phyloP scores from a whole-genome alignment of 2,113 vertebrate species.

The Noturus placidus region DNA sequence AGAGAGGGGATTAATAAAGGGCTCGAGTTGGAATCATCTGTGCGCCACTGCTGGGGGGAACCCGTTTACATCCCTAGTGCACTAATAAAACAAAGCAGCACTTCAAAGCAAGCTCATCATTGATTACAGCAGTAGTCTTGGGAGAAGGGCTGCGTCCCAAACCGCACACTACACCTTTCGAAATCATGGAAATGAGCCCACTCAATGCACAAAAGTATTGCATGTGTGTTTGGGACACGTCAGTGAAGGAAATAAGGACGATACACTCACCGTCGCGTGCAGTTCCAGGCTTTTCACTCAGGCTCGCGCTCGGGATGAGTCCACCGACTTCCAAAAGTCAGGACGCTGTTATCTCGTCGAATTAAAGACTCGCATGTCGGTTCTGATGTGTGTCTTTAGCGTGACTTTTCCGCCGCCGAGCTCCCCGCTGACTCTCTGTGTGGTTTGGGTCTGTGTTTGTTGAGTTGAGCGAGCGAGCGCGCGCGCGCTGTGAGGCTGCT shows the following conservation, averaged over 20 bases:
- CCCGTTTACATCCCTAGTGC: neutral
- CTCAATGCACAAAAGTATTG: neutral
- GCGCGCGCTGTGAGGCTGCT: neutral
- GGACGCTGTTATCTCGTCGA: slow-evolving; percentile 39
- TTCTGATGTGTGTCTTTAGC: neutral
- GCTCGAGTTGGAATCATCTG: neutral
- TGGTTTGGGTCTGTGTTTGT: neutral
- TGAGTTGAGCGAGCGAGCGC: neutral
- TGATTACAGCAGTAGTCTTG: neutral
- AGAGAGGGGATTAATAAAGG: neutral
- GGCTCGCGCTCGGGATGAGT: slow-evolving; percentile 49
- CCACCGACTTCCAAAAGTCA: slow-evolving; percentile 45
- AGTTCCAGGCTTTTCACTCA: neutral
- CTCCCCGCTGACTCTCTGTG: neutral
- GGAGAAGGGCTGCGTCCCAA: neutral
- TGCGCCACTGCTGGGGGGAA: neutral
- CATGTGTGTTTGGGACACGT: slow-evolving; percentile 19
- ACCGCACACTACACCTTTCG: neutral
- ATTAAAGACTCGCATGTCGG: slow-evolving; percentile 50
- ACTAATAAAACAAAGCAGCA: neutral
- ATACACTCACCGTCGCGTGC: neutral
- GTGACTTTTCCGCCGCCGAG: slow-evolving; percentile 1
- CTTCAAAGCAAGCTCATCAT: neutral
- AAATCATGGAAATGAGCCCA: neutral
- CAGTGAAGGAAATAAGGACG: neutral